Conservation (phyloP, 2,888 invertebrate genomes). For the Furcula furcula region DNA sequence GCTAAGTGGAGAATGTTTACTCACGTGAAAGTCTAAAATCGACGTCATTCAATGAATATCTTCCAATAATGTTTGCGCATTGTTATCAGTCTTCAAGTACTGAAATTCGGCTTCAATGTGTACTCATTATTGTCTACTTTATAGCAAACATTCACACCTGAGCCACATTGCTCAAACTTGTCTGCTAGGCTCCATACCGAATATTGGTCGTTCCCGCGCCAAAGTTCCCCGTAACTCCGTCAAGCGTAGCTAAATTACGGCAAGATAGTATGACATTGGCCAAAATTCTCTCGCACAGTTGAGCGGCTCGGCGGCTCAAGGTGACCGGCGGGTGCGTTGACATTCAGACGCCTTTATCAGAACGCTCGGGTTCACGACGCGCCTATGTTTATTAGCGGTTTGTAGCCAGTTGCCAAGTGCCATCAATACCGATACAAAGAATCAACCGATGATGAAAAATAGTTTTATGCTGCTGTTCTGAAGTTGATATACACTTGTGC, state of each 20-base stretch:
- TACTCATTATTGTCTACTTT: background rate
- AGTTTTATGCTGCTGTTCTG: no score
- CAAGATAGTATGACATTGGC: slow-evolving; percentile 60
- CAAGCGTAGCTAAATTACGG: slow-evolving; percentile 29
- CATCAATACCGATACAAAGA: slow-evolving; percentile 22
- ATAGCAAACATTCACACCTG: background rate
- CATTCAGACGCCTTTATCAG: slow-evolving; percentile 74
- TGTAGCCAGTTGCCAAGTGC: slow-evolving; percentile 28
- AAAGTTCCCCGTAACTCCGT: slow-evolving; percentile 16
- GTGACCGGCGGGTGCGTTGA: slow-evolving; percentile 75
- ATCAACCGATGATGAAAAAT: no score
- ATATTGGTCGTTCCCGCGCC: slow-evolving; percentile 5
- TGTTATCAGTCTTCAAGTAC: no score
- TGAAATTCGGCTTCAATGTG: background rate
- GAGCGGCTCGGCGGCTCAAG: slow-evolving; percentile 56
- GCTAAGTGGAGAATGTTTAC: slow-evolving; percentile 14
- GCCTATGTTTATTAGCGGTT: slow-evolving; percentile 52
- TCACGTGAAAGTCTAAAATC: slow-evolving; percentile 8
- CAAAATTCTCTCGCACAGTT: slow-evolving; percentile 57
- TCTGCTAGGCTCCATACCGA: slow-evolving; percentile 10
- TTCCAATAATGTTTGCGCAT: no score
- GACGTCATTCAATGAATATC: background rate
- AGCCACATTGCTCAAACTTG: slow-evolving; percentile 11
- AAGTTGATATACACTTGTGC: no score
- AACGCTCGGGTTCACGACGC: slow-evolving; percentile 48